Percentiles rank a stretch among this genome's conserved stretches.
Evolutionary conservation across 2,888 invertebrate genomes (phyloP).

Genomic region (Papilio gigon): DNA sequence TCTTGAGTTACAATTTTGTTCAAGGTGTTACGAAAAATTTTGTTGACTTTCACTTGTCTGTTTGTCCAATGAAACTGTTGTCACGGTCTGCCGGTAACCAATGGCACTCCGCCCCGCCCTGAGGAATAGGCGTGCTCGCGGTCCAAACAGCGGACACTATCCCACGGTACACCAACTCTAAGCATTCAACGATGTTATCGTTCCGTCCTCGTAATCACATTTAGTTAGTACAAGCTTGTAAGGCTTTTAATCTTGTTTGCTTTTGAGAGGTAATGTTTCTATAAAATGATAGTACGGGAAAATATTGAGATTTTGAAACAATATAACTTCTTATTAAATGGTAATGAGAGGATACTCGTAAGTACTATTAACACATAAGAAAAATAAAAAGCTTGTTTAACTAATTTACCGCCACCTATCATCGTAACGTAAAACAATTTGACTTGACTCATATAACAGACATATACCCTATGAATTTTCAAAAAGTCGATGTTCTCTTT

Average conservation of each 20-base stretch:
- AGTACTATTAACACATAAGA: no score
- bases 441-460: background rate
- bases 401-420: no score
- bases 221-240: conserved; percentile 9
- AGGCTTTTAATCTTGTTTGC: conserved; percentile 17
- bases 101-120: conserved; percentile 78
- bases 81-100: conserved; percentile 78
- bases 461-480: no score
- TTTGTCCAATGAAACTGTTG: conserved; percentile 78
- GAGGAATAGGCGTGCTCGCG: conserved; percentile 71
- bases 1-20: conserved; percentile 58
- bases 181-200: conserved; percentile 41
- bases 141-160: conserved; percentile 58
- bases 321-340: background rate
- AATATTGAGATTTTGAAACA: background rate
- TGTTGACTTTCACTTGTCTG: conserved; percentile 76
- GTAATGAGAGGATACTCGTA: background rate
- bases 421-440: no score
- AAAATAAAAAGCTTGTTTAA: no score
- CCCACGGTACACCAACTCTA: conserved; percentile 46
- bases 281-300: background rate
- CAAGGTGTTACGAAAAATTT: conserved; percentile 69
- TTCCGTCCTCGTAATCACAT: conserved; percentile 31
- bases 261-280: conserved; percentile 1
- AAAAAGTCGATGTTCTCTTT: no score